Evolutionary conservation across 1,140 invertebrate species (phyloP), one percentile per base, ranked within the genome.

Genomic region (Drosophila baimaii): DNA sequence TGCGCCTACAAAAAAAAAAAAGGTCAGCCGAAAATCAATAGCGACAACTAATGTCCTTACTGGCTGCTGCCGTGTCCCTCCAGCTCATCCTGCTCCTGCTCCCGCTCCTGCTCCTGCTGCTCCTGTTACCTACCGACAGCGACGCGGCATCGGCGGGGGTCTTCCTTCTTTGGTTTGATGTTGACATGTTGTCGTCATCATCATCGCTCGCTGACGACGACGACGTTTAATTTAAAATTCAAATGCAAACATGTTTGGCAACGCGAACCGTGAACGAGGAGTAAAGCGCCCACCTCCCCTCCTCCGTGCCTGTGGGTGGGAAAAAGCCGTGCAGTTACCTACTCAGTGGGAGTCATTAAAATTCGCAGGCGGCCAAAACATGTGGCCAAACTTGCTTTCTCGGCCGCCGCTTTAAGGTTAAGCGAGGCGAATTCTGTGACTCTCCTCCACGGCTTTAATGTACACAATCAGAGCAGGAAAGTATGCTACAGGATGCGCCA

Each of bases 191-290:
- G 54, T 59, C 68, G 69, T 72, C 68, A 69, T 71, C 71, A 51
- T 70, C 63, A 58, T 70, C 59, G 71, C 54, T 65, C 52, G 43
- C 52, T 58, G 68, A 71, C 51, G 66, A 71, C 68, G 68, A 57
- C 65, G 63, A 70, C 76, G 81, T 83, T 83, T 83, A 84, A 88
- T 88, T 84, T 80, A 80, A 89, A 88, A 88, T 89, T 88, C 73
- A 88, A 88, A 88, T 89, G 68, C 80, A 83, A 88, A 89, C 72
- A 79, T 79, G 77, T 80, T 84, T 78, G 69, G 61, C 77, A 80
- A 79, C 76, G 59, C 56, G 66, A 58, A 44, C 54, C 52, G 75
- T 41, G 31, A 59, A 37, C 57, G 37, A 43, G 61, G 44, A 31
- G 31, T 13, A 37, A 13, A n/a, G 15, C 33, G 17, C 2, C 15